Evolutionary conservation across 2,113 vertebrate genomes (phyloP), one percentile per base, ranked within the genome.

Genomic region (Typhlomys cinereus): DNA sequence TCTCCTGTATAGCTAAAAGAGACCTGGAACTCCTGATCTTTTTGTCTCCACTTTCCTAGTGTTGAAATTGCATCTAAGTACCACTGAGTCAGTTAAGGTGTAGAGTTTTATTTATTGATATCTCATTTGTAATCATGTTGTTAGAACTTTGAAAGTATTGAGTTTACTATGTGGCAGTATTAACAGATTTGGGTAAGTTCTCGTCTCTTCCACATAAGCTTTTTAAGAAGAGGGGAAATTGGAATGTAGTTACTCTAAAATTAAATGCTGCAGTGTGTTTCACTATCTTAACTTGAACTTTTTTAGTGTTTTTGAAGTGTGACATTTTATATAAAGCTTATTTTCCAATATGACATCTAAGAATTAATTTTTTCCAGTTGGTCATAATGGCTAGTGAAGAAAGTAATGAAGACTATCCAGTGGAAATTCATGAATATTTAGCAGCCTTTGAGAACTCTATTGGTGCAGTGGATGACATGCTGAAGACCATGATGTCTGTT

Each of bases 401-500:
- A 80, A 92, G 31, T 34, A 94, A 50, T 0, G 99, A 99, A 83
- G 99, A 99, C 41, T 99, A 99, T 62, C 99, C 99, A 5, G 95
- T 98, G n/a, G 99, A 99, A 97, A 99, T 99, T 69, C 98, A 99
- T 17, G 99, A 99, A 23, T 98, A 98, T 95, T 98, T 99, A 13
- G 95, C 93, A 54, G 92, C 97, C 5, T 99, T 99, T 97, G 98
- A 99, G 85, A 98, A 98, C 31, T 99, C 99, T 7, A 98, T 99
- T 31, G 96, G 93, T 46, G 97, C 98, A 20, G 98, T 99, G 4
- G 98, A 98, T 95, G 97, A 98, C 79, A 98, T 99, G 98, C 85
- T 99, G 97, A 98, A 98, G 71, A 99, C 98, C 31, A 96, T 99
- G 97, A 98, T 99, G 97, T 98, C 99, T 5, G 97, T 99, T 96